These are phyloP conservation scores for Apostichopus japonicus DNA, from an alignment of 35 echinoderm and acorn worm genomes.

Conservation along the genomic window DNA sequence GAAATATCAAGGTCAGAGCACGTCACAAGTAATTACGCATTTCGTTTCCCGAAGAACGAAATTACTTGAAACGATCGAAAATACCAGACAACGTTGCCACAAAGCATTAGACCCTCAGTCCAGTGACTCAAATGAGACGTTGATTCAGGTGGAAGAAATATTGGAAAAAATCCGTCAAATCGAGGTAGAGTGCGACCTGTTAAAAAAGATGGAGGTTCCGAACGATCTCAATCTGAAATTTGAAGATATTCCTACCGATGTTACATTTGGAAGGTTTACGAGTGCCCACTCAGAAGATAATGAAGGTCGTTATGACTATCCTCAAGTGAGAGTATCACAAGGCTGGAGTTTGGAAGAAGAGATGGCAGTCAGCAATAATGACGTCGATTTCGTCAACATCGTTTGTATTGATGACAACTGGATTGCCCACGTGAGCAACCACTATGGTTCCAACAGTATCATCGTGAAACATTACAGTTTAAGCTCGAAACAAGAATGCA, in stretches of 20 bases:
- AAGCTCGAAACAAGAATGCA: not conserved
- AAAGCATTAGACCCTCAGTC: not conserved
- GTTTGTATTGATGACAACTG: slow-evolving; percentile 32
- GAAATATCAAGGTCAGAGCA: not conserved
- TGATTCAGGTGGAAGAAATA: not conserved
- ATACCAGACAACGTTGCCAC: not conserved
- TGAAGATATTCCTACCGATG: not conserved
- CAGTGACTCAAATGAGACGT: not conserved
- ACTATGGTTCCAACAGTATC: not conserved
- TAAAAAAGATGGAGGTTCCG: not conserved
- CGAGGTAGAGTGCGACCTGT: not conserved
- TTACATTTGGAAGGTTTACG: not conserved
- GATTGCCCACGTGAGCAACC: slow-evolving; percentile 28
- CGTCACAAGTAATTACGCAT: not conserved
- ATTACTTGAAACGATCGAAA: not conserved
- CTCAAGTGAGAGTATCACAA: not conserved
- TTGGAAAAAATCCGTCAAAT: not conserved
- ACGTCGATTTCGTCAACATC: slow-evolving; percentile 33
- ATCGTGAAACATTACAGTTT: slow-evolving; percentile 38
- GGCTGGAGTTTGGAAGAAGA: not conserved
- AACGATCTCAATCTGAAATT: not conserved
- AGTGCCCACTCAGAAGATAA: not conserved
- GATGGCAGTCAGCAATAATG: not conserved
- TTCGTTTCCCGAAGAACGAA: not conserved
- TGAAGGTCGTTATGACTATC: not conserved